These are phyloP conservation scores for Bugulina stolonifera DNA, from an alignment of 2,888 invertebrate species.

Conservation along the genomic window DNA sequence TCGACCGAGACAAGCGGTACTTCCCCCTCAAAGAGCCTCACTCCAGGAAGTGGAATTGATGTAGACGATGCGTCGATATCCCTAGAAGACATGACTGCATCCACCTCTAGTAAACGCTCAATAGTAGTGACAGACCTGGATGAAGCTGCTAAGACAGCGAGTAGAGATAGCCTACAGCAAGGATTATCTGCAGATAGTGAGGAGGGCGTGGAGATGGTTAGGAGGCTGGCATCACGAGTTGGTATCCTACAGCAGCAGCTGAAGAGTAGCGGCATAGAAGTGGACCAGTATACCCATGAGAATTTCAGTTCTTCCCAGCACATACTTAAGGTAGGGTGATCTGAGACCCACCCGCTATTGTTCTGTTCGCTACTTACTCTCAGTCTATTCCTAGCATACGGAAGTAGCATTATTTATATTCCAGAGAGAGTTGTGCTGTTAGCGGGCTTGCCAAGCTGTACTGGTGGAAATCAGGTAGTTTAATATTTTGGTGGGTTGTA, in stretches of 20 bases:
- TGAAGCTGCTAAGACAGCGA: neutral
- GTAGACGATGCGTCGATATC: neutral
- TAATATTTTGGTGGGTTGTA: no score
- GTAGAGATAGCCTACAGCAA: neutral
- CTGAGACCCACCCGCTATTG: no score
- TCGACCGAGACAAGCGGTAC: neutral
- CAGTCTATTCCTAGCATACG: no score
- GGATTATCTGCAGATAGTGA: neutral
- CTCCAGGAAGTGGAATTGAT: no score
- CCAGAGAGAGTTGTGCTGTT: no score
- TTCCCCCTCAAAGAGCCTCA: no score
- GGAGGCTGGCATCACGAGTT: constrained; percentile 36
- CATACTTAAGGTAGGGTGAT: neutral
- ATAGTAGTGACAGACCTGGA: neutral
- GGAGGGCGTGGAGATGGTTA: constrained; percentile 33
- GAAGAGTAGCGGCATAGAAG: constrained; percentile 25
- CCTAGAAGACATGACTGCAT: neutral
- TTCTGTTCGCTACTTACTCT: no score
- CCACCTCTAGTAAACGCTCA: neutral
- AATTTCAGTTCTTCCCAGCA: constrained; percentile 22
- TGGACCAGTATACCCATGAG: constrained; percentile 20
- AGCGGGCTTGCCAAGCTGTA: no score
- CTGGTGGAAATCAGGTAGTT: no score
- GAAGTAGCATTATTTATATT: no score
- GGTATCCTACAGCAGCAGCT: constrained; percentile 37